Base-by-base conservation (phyloP, 2,113 vertebrate species). In the Oreochromis aureus region DNA sequence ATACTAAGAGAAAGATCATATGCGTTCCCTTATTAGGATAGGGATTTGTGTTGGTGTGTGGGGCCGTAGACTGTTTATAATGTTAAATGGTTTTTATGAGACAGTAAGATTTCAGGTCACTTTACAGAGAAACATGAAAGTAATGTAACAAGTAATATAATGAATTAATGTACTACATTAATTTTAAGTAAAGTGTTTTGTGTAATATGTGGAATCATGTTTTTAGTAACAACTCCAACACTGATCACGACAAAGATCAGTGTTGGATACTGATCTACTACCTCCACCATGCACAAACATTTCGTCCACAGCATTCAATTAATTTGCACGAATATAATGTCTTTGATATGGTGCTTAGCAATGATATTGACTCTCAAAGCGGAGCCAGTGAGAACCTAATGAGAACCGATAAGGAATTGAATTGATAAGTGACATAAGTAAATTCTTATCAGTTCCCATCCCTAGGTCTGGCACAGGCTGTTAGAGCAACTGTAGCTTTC, bases 361-460 rank as follows among this genome's bases (percentile, higher is more conserved):
- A 1, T 1, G 34, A 66, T 66, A n/a, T 39, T 66, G 34, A 66
- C 10, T 66, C 61, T 66, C 34, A 66, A 66, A 66, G 61, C 0
- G 1, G 61, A 66, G 34, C 61, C 61, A 13, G 34, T 22, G 61
- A 66, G 19, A 63, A 36, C 1, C 32, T 32, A 63, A 0, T 63
- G 18, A 36, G 32, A 66, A 66, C 10, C 2, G 0, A 66, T 66
- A 66, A 66, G 1, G 32, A 66, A 39, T 39, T 36, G 0, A 66
- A 66, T 66, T 13, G 0, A 22, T 39, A 39, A 22, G 6, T 22
- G 61, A 39, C 61, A n/a, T 66, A 39, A 39, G 32, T 39, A 66
- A 66, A 7, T 39, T 2, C 61, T 39, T 66, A 66, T 39, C 32
- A 5, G 18, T n/a, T n/a, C 6, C 32, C 18, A 39, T 39, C 18